Evolutionary conservation across 2,113 vertebrate species (phyloP).

Genomic region (Neolamprologus devosi): DNA sequence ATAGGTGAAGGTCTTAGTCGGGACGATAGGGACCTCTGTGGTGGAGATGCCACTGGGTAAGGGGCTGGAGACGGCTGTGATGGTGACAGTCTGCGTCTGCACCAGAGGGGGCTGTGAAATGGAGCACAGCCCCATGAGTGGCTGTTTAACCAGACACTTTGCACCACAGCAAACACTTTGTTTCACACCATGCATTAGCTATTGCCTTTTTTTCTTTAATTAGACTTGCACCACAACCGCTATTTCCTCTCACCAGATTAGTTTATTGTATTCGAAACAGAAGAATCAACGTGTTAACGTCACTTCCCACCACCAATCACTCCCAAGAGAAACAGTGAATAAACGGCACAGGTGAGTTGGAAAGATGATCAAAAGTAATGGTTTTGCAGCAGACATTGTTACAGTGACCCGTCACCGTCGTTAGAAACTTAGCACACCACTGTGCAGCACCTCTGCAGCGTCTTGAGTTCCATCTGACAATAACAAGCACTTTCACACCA

Average conservation of each 20-base stretch:
- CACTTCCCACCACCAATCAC: constrained; percentile 12
- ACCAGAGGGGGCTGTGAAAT: constrained; percentile 86
- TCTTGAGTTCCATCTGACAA: background rate
- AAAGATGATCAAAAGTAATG: constrained; percentile 3
- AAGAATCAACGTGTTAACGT: background rate
- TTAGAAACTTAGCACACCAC: background rate
- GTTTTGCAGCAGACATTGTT: background rate
- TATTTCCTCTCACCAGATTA: background rate
- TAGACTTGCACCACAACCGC: background rate
- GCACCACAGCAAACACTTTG: constrained; percentile 3
- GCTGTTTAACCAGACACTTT: constrained; percentile 40
- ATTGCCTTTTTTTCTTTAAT: background rate
- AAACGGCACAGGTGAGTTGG: background rate
- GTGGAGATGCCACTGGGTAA: constrained; percentile 83
- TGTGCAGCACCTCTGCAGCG: constrained; percentile 38
- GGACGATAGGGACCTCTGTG: constrained; percentile 88
- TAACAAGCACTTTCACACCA: background rate
- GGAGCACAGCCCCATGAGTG: constrained; percentile 58
- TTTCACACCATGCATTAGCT: constrained; percentile 25
- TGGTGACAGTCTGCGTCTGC: constrained; percentile 92
- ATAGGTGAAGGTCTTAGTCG: constrained; percentile 89
- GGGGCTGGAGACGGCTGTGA: constrained; percentile 79
- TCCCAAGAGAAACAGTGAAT: background rate
- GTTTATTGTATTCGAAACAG: background rate
- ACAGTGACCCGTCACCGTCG: constrained; percentile 32